A percentile compares a stretch with the other conserved stretches of the same genome.
Conservation (phyloP, 1,140 invertebrate species). For the Caligus rogercresseyi region DNA sequence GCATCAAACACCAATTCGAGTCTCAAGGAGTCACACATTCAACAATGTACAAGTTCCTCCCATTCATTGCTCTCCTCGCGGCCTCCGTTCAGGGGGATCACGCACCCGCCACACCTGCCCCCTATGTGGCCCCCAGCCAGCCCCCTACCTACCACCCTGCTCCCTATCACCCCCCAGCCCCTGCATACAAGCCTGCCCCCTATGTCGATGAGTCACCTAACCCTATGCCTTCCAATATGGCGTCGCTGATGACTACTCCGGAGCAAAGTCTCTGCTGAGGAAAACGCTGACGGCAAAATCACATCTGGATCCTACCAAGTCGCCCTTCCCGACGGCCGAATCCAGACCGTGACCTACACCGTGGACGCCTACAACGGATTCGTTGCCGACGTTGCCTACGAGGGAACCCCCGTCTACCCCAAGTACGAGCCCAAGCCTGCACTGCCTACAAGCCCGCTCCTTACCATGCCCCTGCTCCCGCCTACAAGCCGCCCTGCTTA, state of each 20-base stretch:
- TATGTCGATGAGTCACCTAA: neutral
- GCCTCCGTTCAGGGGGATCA: neutral
- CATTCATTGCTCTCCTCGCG: conserved; percentile 11
- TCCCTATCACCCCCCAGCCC: too few species aligned
- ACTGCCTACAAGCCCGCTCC: conserved; percentile 17
- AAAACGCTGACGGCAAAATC: conserved; percentile 22
- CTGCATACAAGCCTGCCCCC: conserved; percentile 1
- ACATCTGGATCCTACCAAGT: conserved; percentile 31
- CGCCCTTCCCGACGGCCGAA: conserved; percentile 24
- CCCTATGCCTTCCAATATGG: conserved; percentile 24
- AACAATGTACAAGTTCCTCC: too few species aligned
- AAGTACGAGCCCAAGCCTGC: conserved; percentile 15
- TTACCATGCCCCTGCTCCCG: too few species aligned
- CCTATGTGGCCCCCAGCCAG: too few species aligned
- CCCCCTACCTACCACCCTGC: too few species aligned
- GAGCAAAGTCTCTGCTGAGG: conserved; percentile 24
- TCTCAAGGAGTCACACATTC: too few species aligned
- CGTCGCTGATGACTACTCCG: conserved; percentile 23
- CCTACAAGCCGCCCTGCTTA: too few species aligned
- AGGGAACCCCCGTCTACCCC: too few species aligned
- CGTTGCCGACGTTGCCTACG: conserved; percentile 25
- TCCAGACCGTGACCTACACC: conserved; percentile 24
- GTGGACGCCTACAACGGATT: conserved; percentile 26
- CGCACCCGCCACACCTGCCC: neutral
- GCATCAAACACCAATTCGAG: too few species aligned